phyloP scores from a whole-genome alignment of 2,888 invertebrate genomes.

The Pristionchus arcanus region DNA sequence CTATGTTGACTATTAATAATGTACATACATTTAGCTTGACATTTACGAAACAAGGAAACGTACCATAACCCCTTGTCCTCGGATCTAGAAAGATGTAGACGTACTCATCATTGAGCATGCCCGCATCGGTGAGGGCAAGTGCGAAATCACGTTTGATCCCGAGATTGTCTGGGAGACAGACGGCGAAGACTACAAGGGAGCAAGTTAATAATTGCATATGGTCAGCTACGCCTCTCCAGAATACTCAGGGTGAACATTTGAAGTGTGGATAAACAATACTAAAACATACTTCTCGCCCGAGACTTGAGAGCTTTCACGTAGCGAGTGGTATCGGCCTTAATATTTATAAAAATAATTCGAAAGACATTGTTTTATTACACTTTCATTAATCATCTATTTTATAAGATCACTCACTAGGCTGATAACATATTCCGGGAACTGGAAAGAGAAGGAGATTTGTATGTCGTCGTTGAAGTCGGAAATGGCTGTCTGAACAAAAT shows the following conservation, averaged over 20 bases:
- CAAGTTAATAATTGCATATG: too few species aligned
- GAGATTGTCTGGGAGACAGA: slow-evolving; percentile 60
- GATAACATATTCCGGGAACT: slow-evolving; percentile 36
- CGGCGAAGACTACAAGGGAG: slow-evolving; percentile 64
- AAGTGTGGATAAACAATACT: too few species aligned
- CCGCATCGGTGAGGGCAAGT: slow-evolving; percentile 63
- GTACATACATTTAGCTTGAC: too few species aligned
- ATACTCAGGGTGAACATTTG: too few species aligned
- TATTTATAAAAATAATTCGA: background rate
- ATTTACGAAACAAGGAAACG: too few species aligned
- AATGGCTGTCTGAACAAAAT: slow-evolving; percentile 37
- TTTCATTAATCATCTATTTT: too few species aligned
- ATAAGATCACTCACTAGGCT: background rate
- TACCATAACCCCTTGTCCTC: slow-evolving; percentile 62
- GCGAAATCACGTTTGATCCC: slow-evolving; percentile 53
- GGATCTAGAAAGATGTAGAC: slow-evolving; percentile 70
- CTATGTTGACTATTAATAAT: too few species aligned
- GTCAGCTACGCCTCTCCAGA: too few species aligned
- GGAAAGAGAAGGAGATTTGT: slow-evolving; percentile 45
- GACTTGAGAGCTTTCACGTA: background rate
- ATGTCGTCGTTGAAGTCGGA: slow-evolving; percentile 50
- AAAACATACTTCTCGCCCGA: slow-evolving; percentile 6
- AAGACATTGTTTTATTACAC: too few species aligned
- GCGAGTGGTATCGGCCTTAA: background rate
- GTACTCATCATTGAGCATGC: slow-evolving; percentile 70